Base-by-base conservation (phyloP, 2,888 invertebrate species). In the Lepidonotus clava region DNA sequence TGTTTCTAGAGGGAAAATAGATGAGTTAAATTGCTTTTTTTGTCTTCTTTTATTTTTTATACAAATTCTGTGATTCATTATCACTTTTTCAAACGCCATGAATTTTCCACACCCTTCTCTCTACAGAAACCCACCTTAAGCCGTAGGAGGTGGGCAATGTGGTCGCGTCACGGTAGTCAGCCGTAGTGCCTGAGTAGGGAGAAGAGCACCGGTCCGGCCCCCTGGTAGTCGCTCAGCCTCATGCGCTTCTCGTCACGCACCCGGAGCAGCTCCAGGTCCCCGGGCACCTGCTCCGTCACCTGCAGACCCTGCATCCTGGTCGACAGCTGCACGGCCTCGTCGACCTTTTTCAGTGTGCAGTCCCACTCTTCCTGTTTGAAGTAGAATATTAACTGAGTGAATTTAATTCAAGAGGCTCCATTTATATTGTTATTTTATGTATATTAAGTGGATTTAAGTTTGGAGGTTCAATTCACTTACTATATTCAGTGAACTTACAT, bases 151-250 rank as follows among this genome's bases (percentile, higher is more conserved):
- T 90, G 87, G 28, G 88, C 84, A 18, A 92, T 89, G 86, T 93
- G 93, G 87, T 90, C 91, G 71, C 92, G 93, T 93, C 93, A 93
- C 83, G 93, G 93, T 14, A 92, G 91, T 93, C 93, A 93, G 56
- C 92, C 93, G 90, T 93, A 93, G 88, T 93, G 93, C 21, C 93
- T 90, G 41, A 93, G 89, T 53, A 92, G 84, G 8, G 93, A 88
- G 28, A 92, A 88, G 40, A 93, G 87, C 2, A 91, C 87, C 34
- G 87, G 34, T n/a, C 86, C 87, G 38, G 85, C 40, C 18, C 77
- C 84, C 5, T 91, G 85, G 71, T 88, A 89, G 21, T 90, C 86
- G 38, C 85, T 67, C 53, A 93, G 86, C 83, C 88, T 88, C 71
- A 89, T 89, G 85, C 83, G 28, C 77, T 89, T 56, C 14, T 89